These are phyloP conservation scores for Indri indri DNA, from an alignment of 2,113 vertebrate genomes.

Conservation along the genomic window DNA sequence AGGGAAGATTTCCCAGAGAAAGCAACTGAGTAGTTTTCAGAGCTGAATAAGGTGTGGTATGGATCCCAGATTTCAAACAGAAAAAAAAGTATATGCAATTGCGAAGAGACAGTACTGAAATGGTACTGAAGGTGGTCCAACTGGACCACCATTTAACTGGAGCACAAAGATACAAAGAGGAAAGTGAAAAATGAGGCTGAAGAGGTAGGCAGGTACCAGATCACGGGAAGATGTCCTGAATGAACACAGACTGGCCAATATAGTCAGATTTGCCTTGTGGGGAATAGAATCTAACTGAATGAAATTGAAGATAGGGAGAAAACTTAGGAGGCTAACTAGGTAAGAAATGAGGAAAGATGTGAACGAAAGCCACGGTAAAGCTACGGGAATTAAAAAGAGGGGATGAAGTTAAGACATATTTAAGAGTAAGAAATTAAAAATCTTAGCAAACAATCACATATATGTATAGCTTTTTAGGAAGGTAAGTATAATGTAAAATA, in stretches of 20 bases:
- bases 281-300: neutral
- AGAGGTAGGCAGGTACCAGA: neutral
- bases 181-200: neutral
- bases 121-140: neutral
- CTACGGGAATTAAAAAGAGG: neutral
- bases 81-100: neutral
- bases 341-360: neutral
- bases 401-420: neutral
- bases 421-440: neutral
- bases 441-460: neutral
- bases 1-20: neutral
- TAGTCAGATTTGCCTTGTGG: neutral
- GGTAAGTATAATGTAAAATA: constrained; percentile 1
- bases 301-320: neutral
- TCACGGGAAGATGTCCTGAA: neutral
- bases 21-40: neutral
- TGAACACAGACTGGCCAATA: neutral
- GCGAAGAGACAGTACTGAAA: neutral
- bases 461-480: neutral
- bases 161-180: neutral
- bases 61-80: neutral
- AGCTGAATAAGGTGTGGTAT: neutral
- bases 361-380: neutral
- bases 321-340: neutral
- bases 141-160: neutral